These are phyloP conservation scores for Bryconaethiops microstoma DNA, from an alignment of 2,797 vertebrate species.

Conservation along the genomic window DNA sequence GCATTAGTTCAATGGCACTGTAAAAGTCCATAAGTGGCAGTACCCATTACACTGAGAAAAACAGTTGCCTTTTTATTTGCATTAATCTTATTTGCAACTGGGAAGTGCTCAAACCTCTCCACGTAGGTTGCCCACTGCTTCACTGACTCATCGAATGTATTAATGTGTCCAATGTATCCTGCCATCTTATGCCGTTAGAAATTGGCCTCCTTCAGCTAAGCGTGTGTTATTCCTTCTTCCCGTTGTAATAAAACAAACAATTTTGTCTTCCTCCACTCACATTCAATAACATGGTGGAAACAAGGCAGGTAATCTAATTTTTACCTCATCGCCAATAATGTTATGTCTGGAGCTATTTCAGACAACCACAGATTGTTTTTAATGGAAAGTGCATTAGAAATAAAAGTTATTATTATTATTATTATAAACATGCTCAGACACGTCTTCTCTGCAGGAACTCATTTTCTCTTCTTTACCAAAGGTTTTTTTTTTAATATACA, in stretches of 20 bases:
- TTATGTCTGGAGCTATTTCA: neutral
- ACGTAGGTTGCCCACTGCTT: conserved; percentile 7
- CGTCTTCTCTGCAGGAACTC: neutral
- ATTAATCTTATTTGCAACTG: neutral
- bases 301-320: neutral
- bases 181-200: too few species aligned
- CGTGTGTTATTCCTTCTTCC: too few species aligned
- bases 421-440: neutral
- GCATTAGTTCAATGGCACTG: too few species aligned
- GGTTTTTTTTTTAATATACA: too few species aligned
- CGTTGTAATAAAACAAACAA: too few species aligned
- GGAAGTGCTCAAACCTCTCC: conserved; percentile 7
- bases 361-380: too few species aligned
- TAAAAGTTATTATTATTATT: too few species aligned
- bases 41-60: conserved; percentile 13
- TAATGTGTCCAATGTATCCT: neutral
- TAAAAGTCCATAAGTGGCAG: conserved; percentile 15
- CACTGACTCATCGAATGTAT: neutral
- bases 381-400: too few species aligned
- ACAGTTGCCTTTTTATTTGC: neutral
- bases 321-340: neutral
- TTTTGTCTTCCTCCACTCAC: too few species aligned
- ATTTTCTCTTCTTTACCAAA: too few species aligned
- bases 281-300: neutral
- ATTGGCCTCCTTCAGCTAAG: too few species aligned